These are phyloP conservation scores for Anolis apletophallus DNA, from an alignment of 2,797 vertebrate species.

Conservation along the genomic window DNA sequence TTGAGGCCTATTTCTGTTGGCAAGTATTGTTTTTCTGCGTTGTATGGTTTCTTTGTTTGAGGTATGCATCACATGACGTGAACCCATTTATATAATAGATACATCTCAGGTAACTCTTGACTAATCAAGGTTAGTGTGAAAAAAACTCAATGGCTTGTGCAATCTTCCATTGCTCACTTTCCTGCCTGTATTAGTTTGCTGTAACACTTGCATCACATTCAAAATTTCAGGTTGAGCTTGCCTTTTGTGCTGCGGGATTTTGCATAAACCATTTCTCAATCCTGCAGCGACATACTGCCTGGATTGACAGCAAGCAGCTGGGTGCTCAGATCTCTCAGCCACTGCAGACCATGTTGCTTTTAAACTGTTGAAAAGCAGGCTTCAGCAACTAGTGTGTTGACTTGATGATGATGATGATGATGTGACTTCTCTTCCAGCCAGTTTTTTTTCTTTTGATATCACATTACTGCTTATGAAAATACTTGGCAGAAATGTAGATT, in stretches of 20 bases:
- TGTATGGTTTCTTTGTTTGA: too few species aligned
- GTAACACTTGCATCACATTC: slow-evolving; percentile 14
- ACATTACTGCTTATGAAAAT: too few species aligned
- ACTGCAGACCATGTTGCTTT: background rate
- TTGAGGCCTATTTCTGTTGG: too few species aligned
- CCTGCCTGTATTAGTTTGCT: background rate
- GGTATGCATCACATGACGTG: too few species aligned
- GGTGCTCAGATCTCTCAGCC: background rate
- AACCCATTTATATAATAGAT: too few species aligned
- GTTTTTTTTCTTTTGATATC: too few species aligned
- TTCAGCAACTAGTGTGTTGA: background rate
- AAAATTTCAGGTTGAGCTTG: background rate
- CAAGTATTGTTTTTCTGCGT: too few species aligned
- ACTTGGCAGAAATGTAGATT: too few species aligned
- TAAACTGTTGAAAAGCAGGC: background rate
- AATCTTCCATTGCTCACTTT: rapidly evolving
- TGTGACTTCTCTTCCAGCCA: background rate
- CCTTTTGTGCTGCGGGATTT: background rate
- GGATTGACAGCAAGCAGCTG: background rate
- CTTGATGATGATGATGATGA: background rate
- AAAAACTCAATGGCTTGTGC: background rate
- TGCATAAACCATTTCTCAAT: background rate
- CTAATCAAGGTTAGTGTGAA: background rate
- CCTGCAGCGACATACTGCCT: too few species aligned
- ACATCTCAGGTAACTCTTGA: background rate